These are phyloP conservation scores for Oligia latruncula DNA, from an alignment of 2,888 invertebrate species.

Conservation along the genomic window DNA sequence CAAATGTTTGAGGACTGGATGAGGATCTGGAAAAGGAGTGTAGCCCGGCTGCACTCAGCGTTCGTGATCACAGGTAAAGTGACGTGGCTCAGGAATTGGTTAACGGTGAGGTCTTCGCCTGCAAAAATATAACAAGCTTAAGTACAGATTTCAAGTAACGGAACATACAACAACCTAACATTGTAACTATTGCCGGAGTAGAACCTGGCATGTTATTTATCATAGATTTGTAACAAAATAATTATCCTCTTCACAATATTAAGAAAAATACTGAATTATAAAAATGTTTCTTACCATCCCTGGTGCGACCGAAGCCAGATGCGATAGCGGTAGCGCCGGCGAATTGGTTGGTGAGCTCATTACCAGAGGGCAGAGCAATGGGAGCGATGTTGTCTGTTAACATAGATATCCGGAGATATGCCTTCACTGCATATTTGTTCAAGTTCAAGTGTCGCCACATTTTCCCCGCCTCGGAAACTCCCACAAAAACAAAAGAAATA, in stretches of 20 bases:
- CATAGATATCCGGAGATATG: no score
- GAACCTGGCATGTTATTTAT: not conserved
- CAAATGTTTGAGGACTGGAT: constrained; percentile 72
- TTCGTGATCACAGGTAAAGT: constrained; percentile 35
- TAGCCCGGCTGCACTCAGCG: constrained; percentile 30
- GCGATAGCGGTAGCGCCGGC: constrained; percentile 67
- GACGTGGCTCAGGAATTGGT: constrained; percentile 40
- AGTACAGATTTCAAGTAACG: not conserved
- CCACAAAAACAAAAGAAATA: no score
- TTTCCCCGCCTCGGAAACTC: no score
- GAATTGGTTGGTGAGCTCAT: constrained; percentile 65
- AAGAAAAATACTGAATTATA: not conserved
- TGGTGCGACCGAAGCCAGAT: constrained; percentile 73
- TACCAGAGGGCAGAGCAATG: constrained; percentile 67
- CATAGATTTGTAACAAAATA: constrained; percentile 1
- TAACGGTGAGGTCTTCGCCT: constrained; percentile 17
- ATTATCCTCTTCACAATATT: not conserved
- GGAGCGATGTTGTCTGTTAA: constrained; percentile 66
- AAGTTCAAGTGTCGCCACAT: no score
- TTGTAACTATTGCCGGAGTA: not conserved
- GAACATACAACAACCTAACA: not conserved
- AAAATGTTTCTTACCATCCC: constrained; percentile 59
- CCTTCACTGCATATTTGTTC: no score
- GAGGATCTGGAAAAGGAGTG: constrained; percentile 29
- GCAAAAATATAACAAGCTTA: not conserved